Evolutionary conservation across 2,888 invertebrate species (phyloP).

Genomic region (Linnaemya tessellans): DNA sequence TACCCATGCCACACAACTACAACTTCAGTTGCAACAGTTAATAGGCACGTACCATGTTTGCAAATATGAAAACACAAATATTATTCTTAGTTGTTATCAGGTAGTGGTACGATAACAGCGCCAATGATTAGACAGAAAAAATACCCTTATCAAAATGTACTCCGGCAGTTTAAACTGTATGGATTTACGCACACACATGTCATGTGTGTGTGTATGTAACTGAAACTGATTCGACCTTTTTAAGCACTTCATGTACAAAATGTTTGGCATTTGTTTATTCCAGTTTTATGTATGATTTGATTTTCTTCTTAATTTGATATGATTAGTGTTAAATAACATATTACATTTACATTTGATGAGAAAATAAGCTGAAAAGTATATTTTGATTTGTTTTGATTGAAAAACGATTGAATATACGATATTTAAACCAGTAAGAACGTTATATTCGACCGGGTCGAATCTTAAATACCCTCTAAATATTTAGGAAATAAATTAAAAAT

Average conservation of each 20-base stretch:
- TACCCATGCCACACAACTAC: constrained; percentile 40
- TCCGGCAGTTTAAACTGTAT: constrained; percentile 21
- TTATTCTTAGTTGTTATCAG: constrained; percentile 52
- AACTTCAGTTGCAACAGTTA: constrained; percentile 37
- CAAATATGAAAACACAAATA: constrained; percentile 5
- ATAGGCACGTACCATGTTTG: background rate
- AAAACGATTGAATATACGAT: constrained; percentile 76
- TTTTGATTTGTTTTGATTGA: constrained; percentile 81
- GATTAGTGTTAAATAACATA: constrained; percentile 12
- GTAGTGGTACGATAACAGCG: constrained; percentile 47
- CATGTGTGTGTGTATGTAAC: background rate
- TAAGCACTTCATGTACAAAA: constrained; percentile 22
- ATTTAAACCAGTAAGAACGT: too few species aligned
- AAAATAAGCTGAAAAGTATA: constrained; percentile 78
- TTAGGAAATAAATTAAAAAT: too few species aligned
- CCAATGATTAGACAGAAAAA: constrained; percentile 24
- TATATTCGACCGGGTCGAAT: too few species aligned
- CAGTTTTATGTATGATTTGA: constrained; percentile 18
- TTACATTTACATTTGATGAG: constrained; percentile 72
- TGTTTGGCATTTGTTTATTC: constrained; percentile 18
- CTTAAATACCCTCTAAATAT: too few species aligned
- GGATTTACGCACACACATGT: too few species aligned
- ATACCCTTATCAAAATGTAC: constrained; percentile 56
- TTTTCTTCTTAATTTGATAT: constrained; percentile 7
- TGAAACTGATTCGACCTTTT: constrained; percentile 28